Conservation (phyloP, 2,888 invertebrate genomes). For the Salpingus planirostris region DNA sequence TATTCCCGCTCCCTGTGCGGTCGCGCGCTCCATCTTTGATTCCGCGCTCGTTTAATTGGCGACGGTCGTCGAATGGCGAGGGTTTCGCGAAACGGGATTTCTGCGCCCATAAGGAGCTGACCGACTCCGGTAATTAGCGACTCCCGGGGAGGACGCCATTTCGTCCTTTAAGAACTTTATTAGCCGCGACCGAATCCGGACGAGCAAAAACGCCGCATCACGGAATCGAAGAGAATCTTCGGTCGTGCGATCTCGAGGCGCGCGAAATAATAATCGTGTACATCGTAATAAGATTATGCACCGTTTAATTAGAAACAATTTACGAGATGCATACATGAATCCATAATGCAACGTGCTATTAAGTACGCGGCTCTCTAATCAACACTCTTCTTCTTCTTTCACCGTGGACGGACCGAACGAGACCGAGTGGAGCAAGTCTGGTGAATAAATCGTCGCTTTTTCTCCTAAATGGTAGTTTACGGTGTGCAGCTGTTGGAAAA, state of each 20-base stretch:
- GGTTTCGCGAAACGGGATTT: neutral
- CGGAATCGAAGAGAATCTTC: too few species aligned
- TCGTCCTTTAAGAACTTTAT: too few species aligned
- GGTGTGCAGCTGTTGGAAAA: slow-evolving; percentile 10
- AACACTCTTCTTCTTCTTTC: neutral
- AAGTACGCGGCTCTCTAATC: neutral
- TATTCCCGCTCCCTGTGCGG: slow-evolving; percentile 38
- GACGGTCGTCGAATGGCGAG: neutral
- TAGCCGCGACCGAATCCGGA: too few species aligned
- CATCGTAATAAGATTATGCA: neutral
- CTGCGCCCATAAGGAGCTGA: neutral
- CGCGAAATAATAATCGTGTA: too few species aligned
- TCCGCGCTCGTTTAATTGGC: slow-evolving; percentile 31
- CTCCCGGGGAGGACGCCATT: too few species aligned
- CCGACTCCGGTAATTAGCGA: slow-evolving; percentile 1
- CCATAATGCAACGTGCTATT: neutral
- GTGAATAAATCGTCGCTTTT: neutral
- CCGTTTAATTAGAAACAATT: neutral
- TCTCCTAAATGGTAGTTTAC: slow-evolving; percentile 12
- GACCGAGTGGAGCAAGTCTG: neutral
- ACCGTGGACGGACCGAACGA: neutral
- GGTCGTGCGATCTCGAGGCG: too few species aligned
- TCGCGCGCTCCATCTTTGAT: slow-evolving; percentile 31
- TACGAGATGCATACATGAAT: neutral
- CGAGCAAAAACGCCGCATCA: too few species aligned